Percentiles rank a stretch among this genome's conserved stretches.
Evolutionary conservation across 2,888 invertebrate genomes (phyloP).

Genomic region (Taphrorychus bicolor): DNA sequence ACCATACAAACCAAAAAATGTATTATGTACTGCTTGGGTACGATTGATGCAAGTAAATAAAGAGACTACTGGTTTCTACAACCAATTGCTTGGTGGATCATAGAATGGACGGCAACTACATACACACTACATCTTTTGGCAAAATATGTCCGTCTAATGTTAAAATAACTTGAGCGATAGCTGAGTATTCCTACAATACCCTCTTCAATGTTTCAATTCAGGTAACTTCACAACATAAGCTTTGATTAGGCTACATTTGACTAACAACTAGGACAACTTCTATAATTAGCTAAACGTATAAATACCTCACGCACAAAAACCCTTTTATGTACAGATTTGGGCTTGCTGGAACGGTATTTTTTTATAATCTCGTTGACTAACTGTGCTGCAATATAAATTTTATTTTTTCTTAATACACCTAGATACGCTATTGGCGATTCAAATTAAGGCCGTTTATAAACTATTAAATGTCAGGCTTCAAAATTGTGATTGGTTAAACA

Average conservation of each 20-base stretch:
- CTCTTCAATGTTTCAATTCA: conserved; percentile 21
- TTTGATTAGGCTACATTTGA: conserved; percentile 17
- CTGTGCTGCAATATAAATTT: conserved; percentile 19
- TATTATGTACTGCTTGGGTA: too few relatives aligned
- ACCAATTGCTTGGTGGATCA: too few relatives aligned
- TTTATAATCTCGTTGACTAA: conserved; percentile 37
- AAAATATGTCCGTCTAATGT: not conserved
- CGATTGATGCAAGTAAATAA: too few relatives aligned
- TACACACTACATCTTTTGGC: conserved; percentile 1
- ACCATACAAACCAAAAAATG: conserved; percentile 40
- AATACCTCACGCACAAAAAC: conserved; percentile 24
- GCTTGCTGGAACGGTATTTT: conserved; percentile 16
- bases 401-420: too few relatives aligned
- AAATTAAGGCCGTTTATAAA: too few relatives aligned
- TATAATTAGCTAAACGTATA: conserved; percentile 22
- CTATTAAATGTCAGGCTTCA: too few relatives aligned
- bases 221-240: conserved; percentile 39
- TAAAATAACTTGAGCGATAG: conserved; percentile 35
- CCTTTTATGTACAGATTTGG: conserved; percentile 28
- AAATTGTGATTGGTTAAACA: too few relatives aligned
- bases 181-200: conserved; percentile 35
- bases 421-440: too few relatives aligned
- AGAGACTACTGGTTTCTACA: too few relatives aligned
- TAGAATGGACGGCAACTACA: not conserved
- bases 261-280: conserved; percentile 23